Base-by-base conservation (phyloP, 2,113 vertebrate species). In the Emydura subglobosa region DNA sequence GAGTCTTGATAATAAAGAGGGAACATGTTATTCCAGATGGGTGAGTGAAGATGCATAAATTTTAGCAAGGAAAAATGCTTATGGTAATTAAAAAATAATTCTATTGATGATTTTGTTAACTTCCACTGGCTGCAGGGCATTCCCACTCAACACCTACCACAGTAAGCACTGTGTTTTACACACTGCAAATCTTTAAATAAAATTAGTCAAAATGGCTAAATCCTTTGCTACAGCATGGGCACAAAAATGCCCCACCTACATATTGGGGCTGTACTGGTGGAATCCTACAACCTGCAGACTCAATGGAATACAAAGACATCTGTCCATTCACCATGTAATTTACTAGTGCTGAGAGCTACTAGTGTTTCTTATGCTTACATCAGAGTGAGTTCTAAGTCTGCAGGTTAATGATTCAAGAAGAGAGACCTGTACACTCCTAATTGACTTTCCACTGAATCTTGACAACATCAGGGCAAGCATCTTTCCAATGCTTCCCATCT, bases 401-500 rank as follows among this genome's bases (percentile, higher is more conserved):
- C 1, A 68, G 65, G 25, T 42, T 68, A 42, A 34, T 22, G 25
- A 49, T 86, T 83, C 16, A 6, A 27, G 55, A 68, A 22, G 61
- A 81, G 24, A 78, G 19, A 39, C 19, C n/a, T 39, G 65, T 39
- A n/a, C n/a, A 39, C n/a, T 72, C 19, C n/a, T 7, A 39, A 22
- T 34, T 31, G 9, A 39, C 54, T 78, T 89, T 50, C 25, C 54
- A 9, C 22, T 19, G 53, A 47, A 49, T 27, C 84, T 1, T 2
- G 3, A 61, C 12, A 81, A 10, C 3, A 39, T 51, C 76, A 81
- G n/a, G 29, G 59, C 27, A 89, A 27, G 65, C 65, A 72, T 16
- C 31, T 51, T 83, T 49, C 22, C 44, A 12, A 14, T 0, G 0
- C 5, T 78, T 83, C 85, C 34, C 29, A 50, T 7, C 0, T 0